Conservation (phyloP, 1,140 invertebrate species). For the Pristionchus pacificus region DNA sequence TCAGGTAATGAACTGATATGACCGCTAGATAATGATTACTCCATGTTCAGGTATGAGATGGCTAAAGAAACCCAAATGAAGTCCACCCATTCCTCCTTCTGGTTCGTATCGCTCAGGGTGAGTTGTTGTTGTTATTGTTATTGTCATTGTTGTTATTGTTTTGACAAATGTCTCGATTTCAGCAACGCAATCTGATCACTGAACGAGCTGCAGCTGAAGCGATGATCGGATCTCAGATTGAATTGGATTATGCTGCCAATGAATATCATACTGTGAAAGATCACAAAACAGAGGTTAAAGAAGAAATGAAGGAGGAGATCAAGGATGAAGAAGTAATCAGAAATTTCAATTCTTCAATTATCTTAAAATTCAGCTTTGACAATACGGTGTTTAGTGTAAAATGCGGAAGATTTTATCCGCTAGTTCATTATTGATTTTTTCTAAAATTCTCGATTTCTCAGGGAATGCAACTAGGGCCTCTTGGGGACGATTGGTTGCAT, state of each 20-base stretch:
- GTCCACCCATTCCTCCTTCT: slow-evolving; percentile 71
- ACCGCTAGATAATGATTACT: too few relatives aligned
- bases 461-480: too few relatives aligned
- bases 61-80: slow-evolving; percentile 63
- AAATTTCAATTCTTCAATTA: too few relatives aligned
- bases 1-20: too few relatives aligned
- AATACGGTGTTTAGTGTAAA: too few relatives aligned
- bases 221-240: not conserved
- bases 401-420: too few relatives aligned
- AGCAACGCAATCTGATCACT: slow-evolving; percentile 11
- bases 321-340: too few relatives aligned
- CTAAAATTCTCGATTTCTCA: too few relatives aligned
- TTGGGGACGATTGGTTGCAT: too few relatives aligned
- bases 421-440: too few relatives aligned
- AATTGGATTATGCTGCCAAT: not conserved
- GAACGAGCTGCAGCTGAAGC: slow-evolving; percentile 1
- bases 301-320: too few relatives aligned
- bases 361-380: too few relatives aligned
- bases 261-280: not conserved
- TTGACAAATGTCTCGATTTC: not conserved
- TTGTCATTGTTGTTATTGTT: slow-evolving; percentile 5
- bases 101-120: slow-evolving; percentile 41
- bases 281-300: slow-evolving; percentile 40
- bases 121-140: slow-evolving; percentile 2
- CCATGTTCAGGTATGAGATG: slow-evolving; percentile 64